phyloP scores from a whole-genome alignment of 2,113 vertebrate genomes.

The Gymnogyps californianus region DNA sequence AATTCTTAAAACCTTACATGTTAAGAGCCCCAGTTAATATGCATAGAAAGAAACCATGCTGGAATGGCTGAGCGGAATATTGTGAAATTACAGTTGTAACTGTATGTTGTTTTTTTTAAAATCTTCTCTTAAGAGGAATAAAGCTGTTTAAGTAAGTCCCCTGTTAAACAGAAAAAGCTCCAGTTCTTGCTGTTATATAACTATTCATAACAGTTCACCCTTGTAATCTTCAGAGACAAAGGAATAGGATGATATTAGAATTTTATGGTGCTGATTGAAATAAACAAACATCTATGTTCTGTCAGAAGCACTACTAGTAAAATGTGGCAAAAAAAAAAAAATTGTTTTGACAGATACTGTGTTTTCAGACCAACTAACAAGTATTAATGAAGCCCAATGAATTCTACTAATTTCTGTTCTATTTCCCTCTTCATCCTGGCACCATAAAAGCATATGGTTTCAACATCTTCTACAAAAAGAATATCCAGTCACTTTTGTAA shows the following conservation, averaged over 20 bases:
- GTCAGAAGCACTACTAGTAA: background rate
- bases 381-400: background rate
- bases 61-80: background rate
- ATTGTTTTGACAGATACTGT: background rate
- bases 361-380: background rate
- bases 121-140: background rate
- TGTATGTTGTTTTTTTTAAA: background rate
- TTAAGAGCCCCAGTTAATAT: background rate
- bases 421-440: background rate
- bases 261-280: conserved; percentile 17
- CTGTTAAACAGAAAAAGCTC: background rate
- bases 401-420: background rate
- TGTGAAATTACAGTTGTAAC: background rate
- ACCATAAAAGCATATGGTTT: background rate
- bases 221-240: conserved; percentile 17
- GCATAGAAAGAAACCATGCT: background rate
- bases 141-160: background rate
- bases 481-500: background rate
- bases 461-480: background rate
- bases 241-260: background rate
- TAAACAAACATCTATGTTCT: background rate
- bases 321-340: background rate
- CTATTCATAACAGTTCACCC: background rate
- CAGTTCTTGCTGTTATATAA: background rate
- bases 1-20: background rate